These are phyloP conservation scores for Columba janthina DNA, from an alignment of 2,113 vertebrate genomes.

Conservation along the genomic window DNA sequence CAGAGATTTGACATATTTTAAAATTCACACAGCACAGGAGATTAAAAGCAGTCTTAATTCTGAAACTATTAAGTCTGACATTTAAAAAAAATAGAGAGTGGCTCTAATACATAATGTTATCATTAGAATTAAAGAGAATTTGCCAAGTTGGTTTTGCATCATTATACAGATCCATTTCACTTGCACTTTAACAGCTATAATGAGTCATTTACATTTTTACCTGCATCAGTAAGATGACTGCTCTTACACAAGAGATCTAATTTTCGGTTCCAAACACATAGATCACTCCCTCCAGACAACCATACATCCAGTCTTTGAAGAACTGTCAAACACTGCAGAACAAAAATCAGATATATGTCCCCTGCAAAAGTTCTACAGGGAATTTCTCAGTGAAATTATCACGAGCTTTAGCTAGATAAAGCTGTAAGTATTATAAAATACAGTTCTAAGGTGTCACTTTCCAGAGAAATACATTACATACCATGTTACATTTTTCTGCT, in stretches of 20 bases:
- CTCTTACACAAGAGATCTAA: constrained; percentile 89
- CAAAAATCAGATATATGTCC: constrained; percentile 57
- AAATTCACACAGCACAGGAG: constrained; percentile 21
- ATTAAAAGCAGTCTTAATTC: background rate
- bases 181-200: constrained; percentile 50
- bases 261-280: constrained; percentile 90
- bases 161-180: constrained; percentile 53
- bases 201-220: constrained; percentile 75
- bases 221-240: constrained; percentile 86
- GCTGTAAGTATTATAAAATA: background rate
- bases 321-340: constrained; percentile 87
- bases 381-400: constrained; percentile 8
- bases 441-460: background rate
- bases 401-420: background rate
- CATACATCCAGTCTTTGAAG: constrained; percentile 85
- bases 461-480: background rate
- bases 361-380: constrained; percentile 43
- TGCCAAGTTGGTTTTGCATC: constrained; percentile 45
- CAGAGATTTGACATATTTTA: background rate
- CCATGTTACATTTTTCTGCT: background rate
- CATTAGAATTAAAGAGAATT: constrained; percentile 59
- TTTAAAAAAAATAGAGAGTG: constrained; percentile 20
- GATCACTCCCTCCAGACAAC: constrained; percentile 89
- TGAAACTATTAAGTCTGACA: constrained; percentile 25
- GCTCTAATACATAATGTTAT: constrained; percentile 42